Base-by-base conservation (phyloP, 2,797 vertebrate genomes). In the Characodon lateralis region DNA sequence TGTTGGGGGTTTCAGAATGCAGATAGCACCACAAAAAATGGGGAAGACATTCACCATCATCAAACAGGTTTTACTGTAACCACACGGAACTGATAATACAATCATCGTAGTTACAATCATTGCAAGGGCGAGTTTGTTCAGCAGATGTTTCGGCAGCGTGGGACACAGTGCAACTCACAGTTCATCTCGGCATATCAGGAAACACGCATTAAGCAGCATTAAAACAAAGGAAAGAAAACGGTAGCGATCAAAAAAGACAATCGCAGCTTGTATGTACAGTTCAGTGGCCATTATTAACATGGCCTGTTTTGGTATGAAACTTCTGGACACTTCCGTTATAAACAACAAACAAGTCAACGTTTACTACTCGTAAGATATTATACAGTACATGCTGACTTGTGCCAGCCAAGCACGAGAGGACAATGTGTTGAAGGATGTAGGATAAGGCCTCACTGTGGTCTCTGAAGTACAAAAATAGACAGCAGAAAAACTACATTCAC, bases 361-460 rank as follows among this genome's bases (percentile, higher is more conserved):
- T 71, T 80, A 56, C 86, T 82, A 78, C 48, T 88, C 74, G 31
- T 79, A 69, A 53, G 48, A 72, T 71, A 75, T 73, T 7, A 46
- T 69, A 79, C 72, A 85, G 74, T 77, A 73, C 80, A 73, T 78
- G 78, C 82, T 78, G 73, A 81, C 81, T 75, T 74, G 48, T 68
- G 18, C 83, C 71, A 78, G 76, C 56, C 72, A 83, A 76, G 66
- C 50, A 41, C 78, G 79, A 68, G 76, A 58, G 78, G 86, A 85
- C 79, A 83, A 86, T 85, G 85, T 76, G 82, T 78, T 81, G 80
- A 88, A 79, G 66, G 50, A 81, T 82, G 76, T 79, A 88, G 74
- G 77, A 85, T 92, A 93, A 94, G 93, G 92, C 94, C 92, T 92
- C 91, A 88, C 87, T 73, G 91, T 92, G 92, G 88, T 94, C 89